Percentiles rank a stretch among this genome's conserved stretches.
Evolutionary conservation across 2,888 invertebrate species (phyloP).

Genomic region (Creontiades dilutus): DNA sequence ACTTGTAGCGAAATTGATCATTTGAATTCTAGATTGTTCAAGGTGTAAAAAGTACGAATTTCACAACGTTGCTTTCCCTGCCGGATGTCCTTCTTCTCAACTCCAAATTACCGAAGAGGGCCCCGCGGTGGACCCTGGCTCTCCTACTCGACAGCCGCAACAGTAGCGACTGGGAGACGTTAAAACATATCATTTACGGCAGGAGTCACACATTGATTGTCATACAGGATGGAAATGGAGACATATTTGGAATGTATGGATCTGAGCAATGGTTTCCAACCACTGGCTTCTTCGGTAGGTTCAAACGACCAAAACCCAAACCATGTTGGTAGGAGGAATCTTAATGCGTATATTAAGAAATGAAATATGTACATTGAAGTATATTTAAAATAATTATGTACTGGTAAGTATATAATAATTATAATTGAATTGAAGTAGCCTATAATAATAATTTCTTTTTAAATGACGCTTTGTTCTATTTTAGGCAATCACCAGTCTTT

Average conservation of each 20-base stretch:
- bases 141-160: not conserved
- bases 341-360: no score
- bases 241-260: slow-evolving; percentile 55
- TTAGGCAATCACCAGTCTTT: slow-evolving; percentile 38
- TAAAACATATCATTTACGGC: slow-evolving; percentile 40
- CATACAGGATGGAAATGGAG: slow-evolving; percentile 56
- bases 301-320: no score
- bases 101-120: slow-evolving; percentile 38
- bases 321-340: no score
- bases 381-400: no score
- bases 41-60: not conserved
- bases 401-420: no score
- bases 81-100: slow-evolving; percentile 49
- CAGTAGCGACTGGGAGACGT: slow-evolving; percentile 9
- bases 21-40: not conserved
- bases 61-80: not conserved
- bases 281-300: slow-evolving; percentile 34
- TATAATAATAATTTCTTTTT: no score
- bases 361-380: not conserved
- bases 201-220: slow-evolving; percentile 43
- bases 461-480: not conserved
- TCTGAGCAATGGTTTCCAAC: slow-evolving; percentile 54
- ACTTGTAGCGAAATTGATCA: no score
- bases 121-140: slow-evolving; percentile 20
- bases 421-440: no score